Percentiles rank a stretch among this genome's conserved stretches.
These are phyloP conservation scores for Muricea muricata DNA, from an alignment of 92 coral and sea anemone genomes.

Conservation along the genomic window DNA sequence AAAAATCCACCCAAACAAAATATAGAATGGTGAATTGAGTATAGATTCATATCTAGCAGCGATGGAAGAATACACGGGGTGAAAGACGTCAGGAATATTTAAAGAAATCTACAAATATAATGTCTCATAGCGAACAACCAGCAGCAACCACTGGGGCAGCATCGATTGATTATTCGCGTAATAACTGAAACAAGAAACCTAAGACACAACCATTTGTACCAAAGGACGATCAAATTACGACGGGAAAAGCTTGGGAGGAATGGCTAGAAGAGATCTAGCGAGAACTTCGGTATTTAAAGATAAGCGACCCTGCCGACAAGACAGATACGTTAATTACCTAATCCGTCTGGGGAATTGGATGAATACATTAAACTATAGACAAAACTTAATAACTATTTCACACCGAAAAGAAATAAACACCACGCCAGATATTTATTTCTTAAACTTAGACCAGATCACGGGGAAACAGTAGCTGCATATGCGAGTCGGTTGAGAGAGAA, in stretches of 20 bases:
- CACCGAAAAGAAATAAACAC: slow-evolving; percentile 19
- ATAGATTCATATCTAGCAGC: neutral
- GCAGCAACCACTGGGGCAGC: neutral
- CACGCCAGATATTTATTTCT: slow-evolving; percentile 12
- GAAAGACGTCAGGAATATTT: neutral
- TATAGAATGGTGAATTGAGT: neutral
- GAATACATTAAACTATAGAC: slow-evolving; percentile 25
- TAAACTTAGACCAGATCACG: neutral
- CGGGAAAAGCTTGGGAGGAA: slow-evolving; percentile 62
- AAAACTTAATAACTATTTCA: slow-evolving; percentile 51
- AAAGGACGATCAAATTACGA: slow-evolving; percentile 23
- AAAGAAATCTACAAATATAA: neutral
- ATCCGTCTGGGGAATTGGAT: neutral
- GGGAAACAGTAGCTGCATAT: slow-evolving; percentile 6
- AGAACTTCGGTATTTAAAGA: slow-evolving; percentile 63
- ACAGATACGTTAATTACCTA: slow-evolving; percentile 58
- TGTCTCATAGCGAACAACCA: neutral
- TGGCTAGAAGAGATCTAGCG: slow-evolving; percentile 11
- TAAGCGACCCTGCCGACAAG: slow-evolving; percentile 53
- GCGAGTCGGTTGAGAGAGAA: slow-evolving; percentile 21
- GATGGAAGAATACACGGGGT: neutral
- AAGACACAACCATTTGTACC: slow-evolving; percentile 38
- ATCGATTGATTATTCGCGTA: neutral
- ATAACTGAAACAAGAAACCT: slow-evolving; percentile 57
- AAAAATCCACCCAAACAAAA: no score